Evolutionary conservation across 1,140 invertebrate species (phyloP), one percentile per base, ranked within the genome.

Genomic region (Drosophila lacertosa): DNA sequence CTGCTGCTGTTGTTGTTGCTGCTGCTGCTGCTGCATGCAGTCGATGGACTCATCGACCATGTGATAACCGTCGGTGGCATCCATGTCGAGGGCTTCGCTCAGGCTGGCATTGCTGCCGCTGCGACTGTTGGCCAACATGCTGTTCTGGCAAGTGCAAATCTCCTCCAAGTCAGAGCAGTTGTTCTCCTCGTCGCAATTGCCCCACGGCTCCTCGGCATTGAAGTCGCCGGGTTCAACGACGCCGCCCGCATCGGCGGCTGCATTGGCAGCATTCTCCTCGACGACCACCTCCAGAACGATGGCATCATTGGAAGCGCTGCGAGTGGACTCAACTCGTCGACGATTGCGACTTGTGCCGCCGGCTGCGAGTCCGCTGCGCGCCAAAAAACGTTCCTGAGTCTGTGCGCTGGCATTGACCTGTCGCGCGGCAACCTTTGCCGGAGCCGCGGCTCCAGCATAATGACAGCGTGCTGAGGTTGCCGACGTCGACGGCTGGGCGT

Each of bases 121-220:
- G 47, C 72, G 80, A 51, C 78, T 89, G 20, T 45, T 77, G 4
- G 60, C 63, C 22, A 67, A 42, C 1, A 73, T 66, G 40, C 78
- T 74, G 35, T 89, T 89, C 64, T 82, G 83, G 42, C 91, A 91
- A 9, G 91, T 91, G 35, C 91, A 91, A 24, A 91, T 77, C 50
- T 91, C 91, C 59, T 91, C 91, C 24, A 81, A 4, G 53, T 91
- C 91, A 0, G 89, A 91, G n/a, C 72, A 88, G 29, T 81, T 90
- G 62, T 89, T 90, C 29, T 90, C 89, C 29, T 91, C 91, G 35
- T 90, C 89, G 55, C 90, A 91, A 63, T 91, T 90, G n/a, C 55
- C 86, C 90, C 90, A 91, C 1, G 90, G 72, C n/a, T 91, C 89
- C 9, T 91, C 89, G 37, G 59, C 81, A 57, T 45, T 82, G 6